Percentiles rank a stretch among this genome's conserved stretches.
phyloP scores from a whole-genome alignment of 2,888 invertebrate species.

The Heliconius charithonia region DNA sequence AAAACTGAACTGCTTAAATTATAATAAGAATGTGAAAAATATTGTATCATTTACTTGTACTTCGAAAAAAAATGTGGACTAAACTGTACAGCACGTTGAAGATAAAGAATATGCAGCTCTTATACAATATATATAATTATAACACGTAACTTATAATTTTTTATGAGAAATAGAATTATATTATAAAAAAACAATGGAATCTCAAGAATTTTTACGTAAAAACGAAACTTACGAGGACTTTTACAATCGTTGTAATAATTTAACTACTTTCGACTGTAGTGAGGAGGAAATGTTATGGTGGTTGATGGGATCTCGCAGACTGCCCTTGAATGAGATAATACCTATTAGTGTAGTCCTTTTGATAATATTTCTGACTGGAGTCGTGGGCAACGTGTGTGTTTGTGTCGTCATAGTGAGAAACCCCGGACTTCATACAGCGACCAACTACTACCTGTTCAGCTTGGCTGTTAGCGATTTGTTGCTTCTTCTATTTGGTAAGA shows the following conservation, averaged over 20 bases:
- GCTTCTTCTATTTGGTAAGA: conserved; percentile 91
- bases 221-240: conserved; percentile 75
- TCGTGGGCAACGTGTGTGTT: conserved; percentile 92
- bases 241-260: conserved; percentile 75
- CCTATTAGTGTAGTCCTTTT: conserved; percentile 88
- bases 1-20: too few relatives aligned
- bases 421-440: conserved; percentile 92
- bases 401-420: conserved; percentile 93
- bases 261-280: conserved; percentile 82
- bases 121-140: neutral
- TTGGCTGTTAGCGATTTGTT: conserved; percentile 94
- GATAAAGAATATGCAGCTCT: neutral
- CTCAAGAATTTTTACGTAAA: conserved; percentile 60
- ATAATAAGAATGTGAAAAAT: neutral
- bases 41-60: neutral
- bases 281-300: conserved; percentile 84
- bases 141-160: neutral
- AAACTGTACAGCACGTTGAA: neutral
- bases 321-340: conserved; percentile 83
- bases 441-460: conserved; percentile 96
- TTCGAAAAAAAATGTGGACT: neutral
- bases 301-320: conserved; percentile 85
- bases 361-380: conserved; percentile 91
- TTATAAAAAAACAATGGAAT: conserved; percentile 55
- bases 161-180: neutral